Base-by-base conservation (phyloP, 2,797 vertebrate genomes). In the Pangasius djambal region DNA sequence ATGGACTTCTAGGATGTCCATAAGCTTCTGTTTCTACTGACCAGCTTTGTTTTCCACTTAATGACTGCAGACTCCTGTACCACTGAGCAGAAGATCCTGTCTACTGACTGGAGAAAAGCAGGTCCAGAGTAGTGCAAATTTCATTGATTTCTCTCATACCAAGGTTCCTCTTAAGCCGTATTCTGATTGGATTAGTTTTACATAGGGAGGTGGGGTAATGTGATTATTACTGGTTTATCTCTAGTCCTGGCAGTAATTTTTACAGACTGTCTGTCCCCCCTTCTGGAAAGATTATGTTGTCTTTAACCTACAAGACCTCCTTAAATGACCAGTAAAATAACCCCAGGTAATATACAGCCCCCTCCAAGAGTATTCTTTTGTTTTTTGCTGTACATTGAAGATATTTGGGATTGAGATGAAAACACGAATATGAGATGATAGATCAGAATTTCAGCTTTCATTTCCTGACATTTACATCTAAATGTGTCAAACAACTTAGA, bases 141-240 rank as follows among this genome's bases (percentile, higher is more conserved):
- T 65, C 13, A 67, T 83, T 65, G 40, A 83, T 83, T 28, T 65
- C 16, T 65, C 37, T 63, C 34, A 65, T 65, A 65, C 57, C 55
- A 40, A 61, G 79, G 10, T 63, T 83, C 34, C 55, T 82, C 34
- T 81, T 57, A 22, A 82, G 13, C 31, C 22, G 1, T 40, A 40
- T 82, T 82, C 6, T 5, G 28, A 83, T 83, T 67, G 40, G 13
- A 65, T 48, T 44, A 48, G 25, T 48, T 63, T 84, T 67, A 84
- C 44, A 50, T 63, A 40, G 37, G 20, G 82, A 31, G 37, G 37
- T 65, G 34, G 2, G 15, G 25, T 65, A 48, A 63, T 83, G 25
- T 48, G n/a, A 65, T 83, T 83, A 83, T 83, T 44, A 65, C 59
- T 65, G 82, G 22, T 65, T 65, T 28, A 13, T 83, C 37, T 40